phyloP scores from a whole-genome alignment of 1,140 invertebrate species.

The Drosophila quadrilineata region DNA sequence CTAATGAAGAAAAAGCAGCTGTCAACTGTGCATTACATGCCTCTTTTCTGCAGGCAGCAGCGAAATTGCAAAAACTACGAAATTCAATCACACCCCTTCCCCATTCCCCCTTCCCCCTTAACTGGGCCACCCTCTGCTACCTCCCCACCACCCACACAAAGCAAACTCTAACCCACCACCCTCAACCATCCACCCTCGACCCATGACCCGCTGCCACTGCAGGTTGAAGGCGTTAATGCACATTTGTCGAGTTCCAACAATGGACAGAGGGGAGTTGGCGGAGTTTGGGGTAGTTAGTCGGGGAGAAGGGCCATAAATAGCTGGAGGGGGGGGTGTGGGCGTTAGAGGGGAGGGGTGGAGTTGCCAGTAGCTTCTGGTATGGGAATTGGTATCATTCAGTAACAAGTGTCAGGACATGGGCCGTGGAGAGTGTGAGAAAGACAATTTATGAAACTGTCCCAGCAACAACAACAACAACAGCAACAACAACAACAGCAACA shows the following conservation, averaged over 20 bases:
- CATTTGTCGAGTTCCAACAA: conserved; percentile 55
- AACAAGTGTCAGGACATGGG: conserved; percentile 61
- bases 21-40: conserved; percentile 78
- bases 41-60: too few species aligned
- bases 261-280: too few species aligned
- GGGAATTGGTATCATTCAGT: conserved; percentile 45
- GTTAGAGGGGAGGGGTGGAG: background rate
- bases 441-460: conserved; percentile 69
- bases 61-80: conserved; percentile 63
- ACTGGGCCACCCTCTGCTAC: background rate
- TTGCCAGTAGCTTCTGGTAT: conserved; percentile 12
- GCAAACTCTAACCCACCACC: background rate
- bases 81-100: conserved; percentile 46
- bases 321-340: background rate
- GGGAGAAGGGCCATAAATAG: background rate
- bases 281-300: too few species aligned
- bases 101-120: background rate
- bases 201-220: conserved; percentile 31
- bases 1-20: conserved; percentile 79
- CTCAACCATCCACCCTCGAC: background rate
- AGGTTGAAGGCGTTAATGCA: conserved; percentile 79
- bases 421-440: conserved; percentile 33
- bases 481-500: background rate
- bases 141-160: conserved; percentile 5
- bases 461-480: conserved; percentile 4